Evolutionary conservation across 2,797 vertebrate species (phyloP), one percentile per base, ranked within the genome.

Genomic region (Petrocephalus schoutedeni): DNA sequence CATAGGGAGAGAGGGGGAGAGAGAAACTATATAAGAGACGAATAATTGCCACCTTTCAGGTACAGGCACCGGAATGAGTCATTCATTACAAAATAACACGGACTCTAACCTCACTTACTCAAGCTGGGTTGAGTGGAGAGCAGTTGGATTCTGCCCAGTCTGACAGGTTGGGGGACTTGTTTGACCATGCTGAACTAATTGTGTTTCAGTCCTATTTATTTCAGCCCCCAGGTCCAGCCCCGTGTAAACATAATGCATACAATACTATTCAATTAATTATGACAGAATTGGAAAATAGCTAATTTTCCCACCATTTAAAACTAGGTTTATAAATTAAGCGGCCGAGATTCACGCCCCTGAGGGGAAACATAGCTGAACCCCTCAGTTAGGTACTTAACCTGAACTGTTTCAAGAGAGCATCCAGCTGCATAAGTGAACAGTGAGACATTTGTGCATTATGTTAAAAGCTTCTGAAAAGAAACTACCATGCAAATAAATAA

Each of bases 201-300:
- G 51, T 32, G 23, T 85, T 85, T 85, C 84, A 84, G 21, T 85
- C 54, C 28, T 58, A 28, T 85, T 85, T 85, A 57, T 84, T 84
- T 32, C 71, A 36, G 36, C 36, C 71, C 14, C 36, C 2, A 1
- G 36, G 71, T 45, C 36, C 36, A 77, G 71, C 71, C 71, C 36
- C 32, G 16, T 36, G 16, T 45, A 14, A 77, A 77, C 32, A 84
- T 16, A 84, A 54, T 53, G 23, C 23, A 84, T 56, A 53, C 82
- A 84, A 51, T 84, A 84, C 49, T 84, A 54, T 54, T 84, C 82
- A 51, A 56, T 84, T 85, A 85, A 85, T 85, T 57, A 85, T 58
- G 56, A 57, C n/a, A 28, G 84, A 32, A 36, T 58, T 83, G 41
- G 41, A 23, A 57, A 85, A 57, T 54, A 59, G 23, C 53, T 57